A percentile compares a stretch with the other conserved stretches of the same genome.
Conservation (phyloP, 2,797 vertebrate genomes). For the Pelochelys cantorii region DNA sequence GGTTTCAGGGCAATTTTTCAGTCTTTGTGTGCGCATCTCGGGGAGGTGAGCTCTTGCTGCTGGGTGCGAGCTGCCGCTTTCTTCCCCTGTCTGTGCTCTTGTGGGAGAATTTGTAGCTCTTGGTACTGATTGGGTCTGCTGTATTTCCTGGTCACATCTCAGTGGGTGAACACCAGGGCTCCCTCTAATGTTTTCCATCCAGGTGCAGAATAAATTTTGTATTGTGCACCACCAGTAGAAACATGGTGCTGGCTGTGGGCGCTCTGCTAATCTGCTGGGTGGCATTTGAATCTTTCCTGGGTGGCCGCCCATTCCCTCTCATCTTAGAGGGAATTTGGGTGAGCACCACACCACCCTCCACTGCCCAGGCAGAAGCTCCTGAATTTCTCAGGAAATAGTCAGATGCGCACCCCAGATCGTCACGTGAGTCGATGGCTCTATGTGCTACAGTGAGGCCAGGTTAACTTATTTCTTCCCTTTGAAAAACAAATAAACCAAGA, state of each 20-base stretch:
- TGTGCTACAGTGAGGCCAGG: neutral
- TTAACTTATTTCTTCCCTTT: neutral
- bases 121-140: neutral
- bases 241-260: too few species aligned
- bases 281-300: too few species aligned
- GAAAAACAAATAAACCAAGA: neutral
- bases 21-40: neutral
- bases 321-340: too few species aligned
- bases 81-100: neutral
- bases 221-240: too few species aligned
- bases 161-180: accelerated
- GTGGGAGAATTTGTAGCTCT: neutral
- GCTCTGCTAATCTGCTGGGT: too few species aligned
- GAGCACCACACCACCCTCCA: neutral
- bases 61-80: neutral
- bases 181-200: too few species aligned
- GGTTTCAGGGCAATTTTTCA: neutral
- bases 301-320: too few species aligned
- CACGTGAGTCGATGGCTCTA: neutral
- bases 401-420: neutral
- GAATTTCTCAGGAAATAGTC: neutral
- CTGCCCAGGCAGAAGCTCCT: neutral
- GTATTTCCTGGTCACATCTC: neutral
- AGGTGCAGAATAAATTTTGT: too few species aligned
- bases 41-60: neutral